Base-by-base conservation (phyloP, 2,113 vertebrate genomes). In the Aramus guarauna region DNA sequence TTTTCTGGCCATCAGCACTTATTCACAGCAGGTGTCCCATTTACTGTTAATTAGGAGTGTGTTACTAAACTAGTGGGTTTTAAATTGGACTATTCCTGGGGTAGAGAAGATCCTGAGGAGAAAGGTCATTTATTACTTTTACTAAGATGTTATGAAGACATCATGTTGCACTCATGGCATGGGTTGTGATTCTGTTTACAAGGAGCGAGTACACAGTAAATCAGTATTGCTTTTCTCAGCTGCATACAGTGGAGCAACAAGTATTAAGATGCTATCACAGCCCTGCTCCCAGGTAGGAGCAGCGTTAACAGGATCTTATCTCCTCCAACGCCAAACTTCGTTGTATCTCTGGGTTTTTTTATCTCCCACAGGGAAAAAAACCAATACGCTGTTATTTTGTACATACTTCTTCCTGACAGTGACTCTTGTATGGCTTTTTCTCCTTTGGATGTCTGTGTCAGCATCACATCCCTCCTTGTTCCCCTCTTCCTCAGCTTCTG, bases 81-180 rank as follows among this genome's bases (percentile, higher is more conserved):
- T 68, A 75, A 62, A 86, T 36, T 3, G 1, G 30, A 20, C 30
- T 47, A 5, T 62, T 68, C 41, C 24, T 47, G 47, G 18, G 23
- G 47, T 67, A 66, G 18, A 62, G 21, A 66, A 81, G 12, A 30
- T 48, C n/a, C 34, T 22, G 15, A 84, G 41, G 48, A 36, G 41
- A 50, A 12, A 41, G 4, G 12, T 13, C 4, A 2, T 43, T 34
- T 68, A 62, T 30, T 92, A 34, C 48, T 53, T 69, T 92, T 55
- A 22, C 47, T 34, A 41, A 56, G 62, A 48, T 17, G 9, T 55
- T 62, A 55, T 34, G 43, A 55, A 87, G 48, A 62, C 15, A 63
- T 29, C 1, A 0, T 56, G 55, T 68, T 43, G 30, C 20, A 43
- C 12, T 48, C n/a, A 16, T 20, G 22, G 47, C 1, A 0, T 55